Evolutionary conservation across 2,797 vertebrate genomes (phyloP).

Genomic region (Acanthiza pusilla): DNA sequence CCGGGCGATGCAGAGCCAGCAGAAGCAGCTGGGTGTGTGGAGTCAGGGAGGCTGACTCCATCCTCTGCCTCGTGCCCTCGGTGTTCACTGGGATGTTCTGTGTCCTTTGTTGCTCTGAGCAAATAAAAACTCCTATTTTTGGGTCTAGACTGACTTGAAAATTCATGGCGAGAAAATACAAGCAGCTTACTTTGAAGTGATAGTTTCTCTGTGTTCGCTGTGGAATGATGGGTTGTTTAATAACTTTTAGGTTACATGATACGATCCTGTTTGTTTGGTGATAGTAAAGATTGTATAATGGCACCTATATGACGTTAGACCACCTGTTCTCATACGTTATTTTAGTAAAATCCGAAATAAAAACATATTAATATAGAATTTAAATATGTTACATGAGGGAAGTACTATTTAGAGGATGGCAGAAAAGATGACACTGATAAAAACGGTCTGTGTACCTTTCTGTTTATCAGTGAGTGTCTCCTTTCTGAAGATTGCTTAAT

Average conservation of each 20-base stretch:
- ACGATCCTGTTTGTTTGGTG: not conserved
- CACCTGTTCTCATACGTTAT: fast-evolving
- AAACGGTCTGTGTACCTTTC: not conserved
- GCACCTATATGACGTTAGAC: not conserved
- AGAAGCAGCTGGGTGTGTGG: not conserved
- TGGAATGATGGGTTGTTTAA: fast-evolving
- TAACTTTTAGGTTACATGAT: fast-evolving
- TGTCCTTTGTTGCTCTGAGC: not conserved
- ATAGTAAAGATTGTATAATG: not conserved
- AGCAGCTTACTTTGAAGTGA: not conserved
- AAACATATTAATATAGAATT: not conserved
- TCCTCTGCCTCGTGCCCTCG: fast-evolving
- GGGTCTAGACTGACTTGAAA: not conserved
- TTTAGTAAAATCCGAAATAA: not conserved
- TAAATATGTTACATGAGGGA: not conserved
- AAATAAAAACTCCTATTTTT: not conserved
- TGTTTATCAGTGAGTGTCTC: not conserved
- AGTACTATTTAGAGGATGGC: not conserved
- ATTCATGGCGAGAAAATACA: not conserved
- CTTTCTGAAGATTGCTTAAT: not conserved
- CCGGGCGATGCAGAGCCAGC: fast-evolving
- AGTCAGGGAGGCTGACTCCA: not conserved
- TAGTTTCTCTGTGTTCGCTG: not conserved
- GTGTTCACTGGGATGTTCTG: fast-evolving
- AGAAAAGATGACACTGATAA: not conserved